phyloP scores from a whole-genome alignment of 2,797 vertebrate genomes.

The Alosa sapidissima region DNA sequence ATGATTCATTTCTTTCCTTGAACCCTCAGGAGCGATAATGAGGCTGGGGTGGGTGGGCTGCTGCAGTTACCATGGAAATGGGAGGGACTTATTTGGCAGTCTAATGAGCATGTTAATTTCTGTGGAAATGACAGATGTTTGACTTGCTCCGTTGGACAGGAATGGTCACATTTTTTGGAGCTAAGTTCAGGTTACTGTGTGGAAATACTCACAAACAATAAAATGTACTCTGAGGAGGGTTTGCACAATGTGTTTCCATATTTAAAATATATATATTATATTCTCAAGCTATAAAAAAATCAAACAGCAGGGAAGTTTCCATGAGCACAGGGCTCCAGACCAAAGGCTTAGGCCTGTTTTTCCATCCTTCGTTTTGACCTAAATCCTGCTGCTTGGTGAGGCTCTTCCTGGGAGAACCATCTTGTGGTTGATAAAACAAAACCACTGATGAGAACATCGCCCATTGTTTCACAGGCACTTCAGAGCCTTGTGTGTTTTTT shows the following conservation, averaged over 20 bases:
- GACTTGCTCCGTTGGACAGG: neutral
- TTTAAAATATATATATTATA: neutral
- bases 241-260: neutral
- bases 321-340: neutral
- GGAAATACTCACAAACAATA: neutral
- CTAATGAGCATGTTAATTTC: neutral
- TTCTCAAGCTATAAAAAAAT: constrained; percentile 6
- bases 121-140: neutral
- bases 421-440: constrained; percentile 4
- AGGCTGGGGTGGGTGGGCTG: neutral
- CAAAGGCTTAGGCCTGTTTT: neutral
- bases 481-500: neutral
- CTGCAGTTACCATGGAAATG: neutral
- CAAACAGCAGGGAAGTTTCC: neutral
- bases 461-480: neutral
- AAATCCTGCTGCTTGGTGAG: neutral
- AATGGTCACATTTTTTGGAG: neutral
- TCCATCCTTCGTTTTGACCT: neutral
- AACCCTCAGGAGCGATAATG: neutral
- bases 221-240: neutral
- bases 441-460: neutral
- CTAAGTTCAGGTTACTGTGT: neutral
- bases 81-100: neutral
- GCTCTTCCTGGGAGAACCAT: neutral
- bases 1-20: neutral